Conservation (phyloP, 1,140 invertebrate genomes). For the Lepidurus couesii region DNA sequence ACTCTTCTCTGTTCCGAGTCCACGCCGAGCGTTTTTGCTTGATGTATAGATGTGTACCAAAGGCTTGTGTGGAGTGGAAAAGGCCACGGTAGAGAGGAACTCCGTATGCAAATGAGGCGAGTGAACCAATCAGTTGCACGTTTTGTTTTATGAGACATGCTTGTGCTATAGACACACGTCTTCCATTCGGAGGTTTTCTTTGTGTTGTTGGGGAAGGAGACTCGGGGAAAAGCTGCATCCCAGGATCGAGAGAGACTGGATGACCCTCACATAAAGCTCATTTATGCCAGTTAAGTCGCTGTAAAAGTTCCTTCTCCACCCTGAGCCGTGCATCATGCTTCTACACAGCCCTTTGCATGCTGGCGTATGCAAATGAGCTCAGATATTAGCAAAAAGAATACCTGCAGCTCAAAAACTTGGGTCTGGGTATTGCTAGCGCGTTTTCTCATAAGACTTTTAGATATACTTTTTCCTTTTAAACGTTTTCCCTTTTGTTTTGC, state of each 20-base stretch:
- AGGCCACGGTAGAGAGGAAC: background rate
- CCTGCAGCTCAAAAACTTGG: background rate
- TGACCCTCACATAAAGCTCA: slow-evolving; percentile 11
- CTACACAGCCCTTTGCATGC: slow-evolving; percentile 6
- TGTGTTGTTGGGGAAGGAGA: background rate
- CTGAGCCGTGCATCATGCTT: background rate
- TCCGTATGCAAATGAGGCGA: background rate
- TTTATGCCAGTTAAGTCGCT: slow-evolving; percentile 13
- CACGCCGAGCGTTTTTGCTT: background rate
- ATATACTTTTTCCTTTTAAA: too few relatives aligned
- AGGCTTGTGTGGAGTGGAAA: background rate
- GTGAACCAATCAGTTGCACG: slow-evolving; percentile 14
- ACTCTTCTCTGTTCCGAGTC: background rate
- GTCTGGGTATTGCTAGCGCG: too few relatives aligned
- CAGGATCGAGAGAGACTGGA: slow-evolving; percentile 1
- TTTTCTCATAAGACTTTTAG: too few relatives aligned
- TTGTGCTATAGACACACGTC: slow-evolving; percentile 8
- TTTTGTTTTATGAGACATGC: slow-evolving; percentile 10
- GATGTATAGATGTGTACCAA: background rate
- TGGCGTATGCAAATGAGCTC: slow-evolving; percentile 8
- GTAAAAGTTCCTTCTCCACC: slow-evolving; percentile 10
- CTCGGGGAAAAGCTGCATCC: background rate
- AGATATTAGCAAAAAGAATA: background rate
- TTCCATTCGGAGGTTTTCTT: background rate
- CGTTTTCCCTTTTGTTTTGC: too few relatives aligned